phyloP scores from a whole-genome alignment of 2,888 invertebrate genomes.

The Malthinus flaveolus region DNA sequence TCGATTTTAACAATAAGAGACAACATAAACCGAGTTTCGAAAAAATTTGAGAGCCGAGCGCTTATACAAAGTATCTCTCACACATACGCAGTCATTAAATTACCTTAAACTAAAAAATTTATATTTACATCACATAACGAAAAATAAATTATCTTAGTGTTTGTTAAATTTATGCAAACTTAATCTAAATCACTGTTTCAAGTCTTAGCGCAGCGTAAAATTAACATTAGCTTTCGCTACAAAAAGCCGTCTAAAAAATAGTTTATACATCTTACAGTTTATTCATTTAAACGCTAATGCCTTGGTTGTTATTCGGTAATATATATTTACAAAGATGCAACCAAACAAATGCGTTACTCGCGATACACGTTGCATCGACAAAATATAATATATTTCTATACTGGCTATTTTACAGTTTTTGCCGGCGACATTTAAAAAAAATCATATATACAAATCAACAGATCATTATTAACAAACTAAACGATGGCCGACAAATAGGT shows the following conservation, averaged over 20 bases:
- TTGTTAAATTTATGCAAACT: conserved; percentile 43
- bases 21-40: conserved; percentile 13
- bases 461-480: conserved; percentile 33
- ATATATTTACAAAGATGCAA: conserved; percentile 54
- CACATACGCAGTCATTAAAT: conserved; percentile 45
- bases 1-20: conserved; percentile 25
- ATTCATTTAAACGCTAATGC: conserved; percentile 21
- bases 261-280: conserved; percentile 38
- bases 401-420: conserved; percentile 39
- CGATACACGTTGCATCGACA: conserved; percentile 32
- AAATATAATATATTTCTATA: conserved; percentile 23
- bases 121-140: conserved; percentile 52
- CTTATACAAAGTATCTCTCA: conserved; percentile 42
- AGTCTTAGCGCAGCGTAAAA: conserved; percentile 49
- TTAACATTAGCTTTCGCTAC: conserved; percentile 37
- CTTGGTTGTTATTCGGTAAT: conserved; percentile 32
- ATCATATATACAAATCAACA: conserved; percentile 33
- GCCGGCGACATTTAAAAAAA: conserved; percentile 28
- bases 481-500: conserved; percentile 31
- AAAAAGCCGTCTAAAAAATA: conserved; percentile 43
- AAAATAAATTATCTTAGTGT: conserved; percentile 44
- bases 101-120: conserved; percentile 41
- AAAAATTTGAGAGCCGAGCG: conserved; percentile 13
- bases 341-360: conserved; percentile 34
- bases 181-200: conserved; percentile 53